phyloP scores from a whole-genome alignment of 2,797 vertebrate species.

The Capromys pilorides region DNA sequence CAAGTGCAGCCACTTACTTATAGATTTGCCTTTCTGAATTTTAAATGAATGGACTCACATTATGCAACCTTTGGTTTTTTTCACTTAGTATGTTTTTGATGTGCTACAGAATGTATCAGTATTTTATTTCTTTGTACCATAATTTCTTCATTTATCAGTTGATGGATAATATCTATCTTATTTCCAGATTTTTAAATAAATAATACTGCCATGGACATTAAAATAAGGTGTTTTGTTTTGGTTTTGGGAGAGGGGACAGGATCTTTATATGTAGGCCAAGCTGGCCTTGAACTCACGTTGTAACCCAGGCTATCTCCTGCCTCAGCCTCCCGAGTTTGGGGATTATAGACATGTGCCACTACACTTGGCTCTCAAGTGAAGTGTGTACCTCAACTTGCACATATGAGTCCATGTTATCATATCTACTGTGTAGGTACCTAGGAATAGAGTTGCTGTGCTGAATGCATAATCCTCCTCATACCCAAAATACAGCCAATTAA shows the following conservation, averaged over 20 bases:
- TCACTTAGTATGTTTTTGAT: background rate
- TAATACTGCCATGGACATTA: background rate
- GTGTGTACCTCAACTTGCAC: background rate
- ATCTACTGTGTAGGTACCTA: background rate
- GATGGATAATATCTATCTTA: background rate
- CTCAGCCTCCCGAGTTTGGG: background rate
- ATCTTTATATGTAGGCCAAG: background rate
- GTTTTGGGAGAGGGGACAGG: background rate
- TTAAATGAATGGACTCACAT: background rate
- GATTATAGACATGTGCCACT: background rate
- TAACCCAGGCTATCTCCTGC: background rate
- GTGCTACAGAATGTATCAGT: background rate
- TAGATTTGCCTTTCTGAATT: background rate
- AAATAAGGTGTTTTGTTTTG: background rate
- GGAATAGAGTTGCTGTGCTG: background rate
- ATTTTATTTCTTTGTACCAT: background rate
- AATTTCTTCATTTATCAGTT: background rate
- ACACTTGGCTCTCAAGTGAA: background rate
- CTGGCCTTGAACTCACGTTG: background rate
- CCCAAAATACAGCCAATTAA: constrained; percentile 12
- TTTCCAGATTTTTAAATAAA: background rate
- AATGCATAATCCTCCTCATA: background rate
- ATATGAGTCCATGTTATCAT: background rate
- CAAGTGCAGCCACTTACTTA: background rate
- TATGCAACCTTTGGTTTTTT: background rate